These are phyloP conservation scores for Aricia agestis DNA, from an alignment of 1,140 invertebrate genomes.

Conservation along the genomic window DNA sequence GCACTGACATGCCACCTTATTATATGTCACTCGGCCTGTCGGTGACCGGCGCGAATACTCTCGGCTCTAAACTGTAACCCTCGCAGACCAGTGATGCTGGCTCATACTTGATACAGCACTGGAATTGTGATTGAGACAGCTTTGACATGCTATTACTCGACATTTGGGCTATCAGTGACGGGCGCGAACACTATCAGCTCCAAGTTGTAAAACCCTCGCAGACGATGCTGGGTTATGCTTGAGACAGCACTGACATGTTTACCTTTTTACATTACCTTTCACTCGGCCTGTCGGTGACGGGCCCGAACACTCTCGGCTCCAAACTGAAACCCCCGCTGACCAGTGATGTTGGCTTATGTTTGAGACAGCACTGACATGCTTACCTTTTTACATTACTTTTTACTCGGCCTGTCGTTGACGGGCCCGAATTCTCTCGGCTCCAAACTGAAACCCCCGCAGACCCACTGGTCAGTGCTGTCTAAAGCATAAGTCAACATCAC, in stretches of 20 bases:
- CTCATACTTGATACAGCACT: slow-evolving; percentile 62
- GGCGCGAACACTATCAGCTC: slow-evolving; percentile 52
- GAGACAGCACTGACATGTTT: background rate
- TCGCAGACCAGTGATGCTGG: slow-evolving; percentile 55
- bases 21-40: slow-evolving; percentile 41
- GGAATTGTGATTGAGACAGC: slow-evolving; percentile 20
- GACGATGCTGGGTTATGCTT: slow-evolving; percentile 39
- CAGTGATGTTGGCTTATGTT: slow-evolving; percentile 51
- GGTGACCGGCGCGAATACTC: slow-evolving; percentile 50
- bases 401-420: slow-evolving; percentile 47
- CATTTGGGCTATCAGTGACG: slow-evolving; percentile 41
- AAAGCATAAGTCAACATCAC: slow-evolving; percentile 63
- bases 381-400: slow-evolving; percentile 26
- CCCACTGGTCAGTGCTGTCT: slow-evolving; percentile 46
- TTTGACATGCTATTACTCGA: too few relatives aligned
- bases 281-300: slow-evolving; percentile 44
- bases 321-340: slow-evolving; percentile 61
- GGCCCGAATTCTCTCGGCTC: slow-evolving; percentile 53
- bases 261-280: too few relatives aligned
- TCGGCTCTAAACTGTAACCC: slow-evolving; percentile 57
- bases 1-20: background rate
- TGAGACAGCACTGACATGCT: slow-evolving; percentile 42
- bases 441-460: slow-evolving; percentile 59
- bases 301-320: slow-evolving; percentile 51
- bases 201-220: slow-evolving; percentile 59